Base-by-base conservation (phyloP, 2,888 invertebrate genomes). In the Melanostoma scalare region DNA sequence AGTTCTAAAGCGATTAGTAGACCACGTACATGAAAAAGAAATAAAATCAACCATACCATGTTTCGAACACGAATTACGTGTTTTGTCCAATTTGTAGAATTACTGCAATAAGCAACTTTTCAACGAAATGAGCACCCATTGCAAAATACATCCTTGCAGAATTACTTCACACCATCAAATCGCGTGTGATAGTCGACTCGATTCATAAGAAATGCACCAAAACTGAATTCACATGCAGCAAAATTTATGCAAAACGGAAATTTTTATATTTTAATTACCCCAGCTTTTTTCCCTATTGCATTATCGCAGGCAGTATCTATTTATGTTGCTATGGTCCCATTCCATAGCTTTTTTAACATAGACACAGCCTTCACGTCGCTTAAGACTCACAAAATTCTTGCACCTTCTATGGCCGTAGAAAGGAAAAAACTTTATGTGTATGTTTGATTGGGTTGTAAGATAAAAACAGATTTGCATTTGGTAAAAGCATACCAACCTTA, bases 201-300 rank as follows among this genome's bases (percentile, higher is more conserved):
- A 38, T 36, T 53, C 50, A 40, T 35, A 33, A 42, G 6, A 53
- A 48, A 67, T 72, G 33, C 44, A 58, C 35, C 3, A 68, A 73
- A 52, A 56, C 40, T 33, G 68, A 52, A 68, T 68, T 73, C 77
- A 73, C 81, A 77, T 73, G 71, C 60, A 48, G 71, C 30, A 76
- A 81, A 20, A 77, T 77, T 73, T 77, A 82, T 82, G 68, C 82
- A 77, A 77, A 81, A 82, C 63, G 73, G 58, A 55, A 63, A 44
- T 76, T 79, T 63, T 69, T 77, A 52, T 60, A 68, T 81, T 72
- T 82, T 82, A 73, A 73, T 73, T 77, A 69, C 56, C 36, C 35
- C 31, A 20, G 36, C 44, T 8, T 31, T 50, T 38, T 38, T 20
- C 20, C 20, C 6, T 31, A 58, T 61, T 72, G 68, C 61, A 46